Conservation (phyloP, 1,140 invertebrate species). For the Caenorhabditis inopinata region DNA sequence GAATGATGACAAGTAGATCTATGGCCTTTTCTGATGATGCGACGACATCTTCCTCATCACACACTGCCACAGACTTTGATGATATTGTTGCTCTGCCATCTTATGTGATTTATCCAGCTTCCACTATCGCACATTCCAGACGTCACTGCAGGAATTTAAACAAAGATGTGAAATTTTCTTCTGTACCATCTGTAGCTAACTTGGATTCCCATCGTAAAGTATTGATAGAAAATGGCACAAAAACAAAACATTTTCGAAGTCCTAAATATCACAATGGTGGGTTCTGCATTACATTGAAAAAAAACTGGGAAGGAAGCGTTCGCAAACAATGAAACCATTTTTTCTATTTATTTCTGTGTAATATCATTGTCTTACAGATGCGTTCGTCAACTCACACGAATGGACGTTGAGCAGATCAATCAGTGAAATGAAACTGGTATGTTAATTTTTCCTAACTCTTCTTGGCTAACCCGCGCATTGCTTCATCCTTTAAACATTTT, state of each 20-base stretch:
- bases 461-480: not conserved
- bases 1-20: not conserved
- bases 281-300: not conserved
- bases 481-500: too few relatives aligned
- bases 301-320: conserved; percentile 25
- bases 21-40: conserved; percentile 10
- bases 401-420: conserved; percentile 92
- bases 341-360: too few relatives aligned
- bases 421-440: conserved; percentile 82
- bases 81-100: not conserved
- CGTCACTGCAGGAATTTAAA: not conserved
- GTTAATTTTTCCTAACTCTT: conserved; percentile 56
- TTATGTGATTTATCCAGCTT: conserved; percentile 3
- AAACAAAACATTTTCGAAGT: not conserved
- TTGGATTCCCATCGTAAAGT: not conserved
- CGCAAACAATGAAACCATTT: not conserved
- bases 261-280: not conserved
- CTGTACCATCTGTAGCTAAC: not conserved
- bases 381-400: conserved; percentile 99
- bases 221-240: not conserved
- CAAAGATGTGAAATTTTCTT: not conserved
- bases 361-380: conserved; percentile 77
- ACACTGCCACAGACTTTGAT: conserved; percentile 2
- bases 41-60: not conserved
- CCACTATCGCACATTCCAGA: not conserved